Percentiles rank a stretch among this genome's conserved stretches.
phyloP scores from a whole-genome alignment of 2,113 vertebrate genomes.

The Shinisaurus crocodilurus region DNA sequence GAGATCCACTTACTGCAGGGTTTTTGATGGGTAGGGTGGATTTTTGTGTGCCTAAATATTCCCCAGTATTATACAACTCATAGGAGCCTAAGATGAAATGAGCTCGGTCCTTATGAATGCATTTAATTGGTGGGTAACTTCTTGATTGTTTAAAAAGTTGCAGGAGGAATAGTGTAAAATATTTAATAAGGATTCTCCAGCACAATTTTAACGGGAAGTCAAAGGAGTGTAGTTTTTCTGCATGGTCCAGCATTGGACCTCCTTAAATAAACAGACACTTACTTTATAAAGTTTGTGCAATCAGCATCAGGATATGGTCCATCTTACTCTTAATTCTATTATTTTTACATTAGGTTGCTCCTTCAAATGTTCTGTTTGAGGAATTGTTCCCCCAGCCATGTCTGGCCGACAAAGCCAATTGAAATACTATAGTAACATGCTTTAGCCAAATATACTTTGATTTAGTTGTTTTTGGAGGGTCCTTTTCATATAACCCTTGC shows the following conservation, averaged over 20 bases:
- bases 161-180: not conserved
- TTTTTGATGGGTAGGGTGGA: not conserved
- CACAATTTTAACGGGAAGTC: slow-evolving; percentile 46
- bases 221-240: slow-evolving; percentile 32
- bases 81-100: not conserved
- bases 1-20: not conserved
- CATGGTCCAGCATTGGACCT: slow-evolving; percentile 38
- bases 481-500: slow-evolving; percentile 21
- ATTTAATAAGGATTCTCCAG: slow-evolving; percentile 56
- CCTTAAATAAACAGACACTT: not conserved
- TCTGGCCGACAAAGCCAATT: slow-evolving; percentile 51
- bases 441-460: slow-evolving; percentile 56
- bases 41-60: not conserved
- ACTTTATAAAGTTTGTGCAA: slow-evolving; percentile 39
- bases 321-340: not conserved
- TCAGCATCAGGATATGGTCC: slow-evolving; percentile 25
- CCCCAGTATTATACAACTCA: not conserved
- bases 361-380: rapidly evolving
- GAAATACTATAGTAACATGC: slow-evolving; percentile 53
- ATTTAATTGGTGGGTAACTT: slow-evolving; percentile 20
- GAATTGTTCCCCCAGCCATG: slow-evolving; percentile 37
- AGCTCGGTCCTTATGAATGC: slow-evolving; percentile 27
- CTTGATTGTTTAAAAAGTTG: slow-evolving; percentile 56
- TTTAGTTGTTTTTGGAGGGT: slow-evolving; percentile 56
- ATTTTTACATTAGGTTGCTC: slow-evolving; percentile 40